A percentile compares a stretch with the other conserved stretches of the same genome.
Evolutionary conservation across 2,797 vertebrate species (phyloP).

Genomic region (Bradypodion pumilum): DNA sequence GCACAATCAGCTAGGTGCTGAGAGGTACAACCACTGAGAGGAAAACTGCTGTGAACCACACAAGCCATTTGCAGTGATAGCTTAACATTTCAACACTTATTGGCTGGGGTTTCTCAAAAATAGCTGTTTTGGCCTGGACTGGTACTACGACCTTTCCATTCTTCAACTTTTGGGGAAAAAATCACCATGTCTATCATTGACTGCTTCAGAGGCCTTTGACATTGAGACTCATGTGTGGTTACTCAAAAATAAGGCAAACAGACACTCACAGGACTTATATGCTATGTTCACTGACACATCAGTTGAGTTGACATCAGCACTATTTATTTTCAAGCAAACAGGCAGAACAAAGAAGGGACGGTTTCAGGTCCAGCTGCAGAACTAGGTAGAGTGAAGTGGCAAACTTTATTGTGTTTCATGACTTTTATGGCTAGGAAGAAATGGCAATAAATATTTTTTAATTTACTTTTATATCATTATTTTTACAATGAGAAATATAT

Average conservation of each 20-base stretch:
- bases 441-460: no score
- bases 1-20: neutral
- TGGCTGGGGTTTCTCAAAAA: neutral
- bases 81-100: neutral
- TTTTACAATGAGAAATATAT: no score
- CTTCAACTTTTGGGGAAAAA: neutral
- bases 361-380: no score
- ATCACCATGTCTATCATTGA: neutral
- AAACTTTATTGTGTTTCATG: no score
- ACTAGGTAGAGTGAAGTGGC: no score
- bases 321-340: neutral
- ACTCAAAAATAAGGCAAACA: neutral
- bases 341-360: neutral
- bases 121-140: neutral
- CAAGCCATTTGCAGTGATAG: neutral
- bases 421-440: no score
- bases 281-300: neutral
- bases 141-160: neutral
- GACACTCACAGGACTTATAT: neutral
- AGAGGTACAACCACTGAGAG: neutral
- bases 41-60: neutral
- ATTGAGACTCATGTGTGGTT: neutral
- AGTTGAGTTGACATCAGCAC: neutral
- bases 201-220: neutral
- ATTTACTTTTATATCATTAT: no score